These are phyloP conservation scores for Drosophila anomalipes DNA, from an alignment of 2,888 invertebrate genomes.

Conservation along the genomic window DNA sequence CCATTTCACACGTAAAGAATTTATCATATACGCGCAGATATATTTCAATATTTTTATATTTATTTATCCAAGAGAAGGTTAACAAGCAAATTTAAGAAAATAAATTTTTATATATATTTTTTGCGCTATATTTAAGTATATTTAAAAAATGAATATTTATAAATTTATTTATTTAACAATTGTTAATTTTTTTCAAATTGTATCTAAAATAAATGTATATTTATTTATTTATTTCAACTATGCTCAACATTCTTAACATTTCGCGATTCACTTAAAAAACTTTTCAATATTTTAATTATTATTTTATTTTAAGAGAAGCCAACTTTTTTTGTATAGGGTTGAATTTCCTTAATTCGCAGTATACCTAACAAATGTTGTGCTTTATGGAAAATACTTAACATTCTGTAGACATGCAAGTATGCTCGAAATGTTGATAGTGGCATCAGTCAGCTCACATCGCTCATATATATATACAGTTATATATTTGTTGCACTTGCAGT, in stretches of 20 bases:
- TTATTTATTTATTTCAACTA: no score
- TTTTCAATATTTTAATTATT: background rate
- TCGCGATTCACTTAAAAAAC: background rate
- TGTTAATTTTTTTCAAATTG: no score
- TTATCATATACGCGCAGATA: background rate
- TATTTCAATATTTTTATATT: conserved; percentile 1
- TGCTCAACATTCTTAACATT: background rate
- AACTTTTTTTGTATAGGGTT: background rate
- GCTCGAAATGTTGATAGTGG: background rate
- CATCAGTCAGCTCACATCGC: background rate
- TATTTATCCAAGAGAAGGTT: background rate
- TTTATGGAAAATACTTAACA: background rate
- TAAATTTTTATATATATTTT: background rate
- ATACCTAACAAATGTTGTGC: background rate
- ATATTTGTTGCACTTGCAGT: background rate
- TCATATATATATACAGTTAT: background rate
- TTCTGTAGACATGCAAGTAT: background rate
- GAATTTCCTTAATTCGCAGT: no score
- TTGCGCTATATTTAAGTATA: background rate
- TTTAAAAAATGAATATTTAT: background rate
- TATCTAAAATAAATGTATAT: no score
- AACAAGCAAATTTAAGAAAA: background rate
- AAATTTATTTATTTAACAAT: background rate
- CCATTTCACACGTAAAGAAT: conserved; percentile 12
- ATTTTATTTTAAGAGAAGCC: background rate